These are phyloP conservation scores for Gallirallus australis DNA, from an alignment of 2,797 vertebrate species.

Conservation along the genomic window DNA sequence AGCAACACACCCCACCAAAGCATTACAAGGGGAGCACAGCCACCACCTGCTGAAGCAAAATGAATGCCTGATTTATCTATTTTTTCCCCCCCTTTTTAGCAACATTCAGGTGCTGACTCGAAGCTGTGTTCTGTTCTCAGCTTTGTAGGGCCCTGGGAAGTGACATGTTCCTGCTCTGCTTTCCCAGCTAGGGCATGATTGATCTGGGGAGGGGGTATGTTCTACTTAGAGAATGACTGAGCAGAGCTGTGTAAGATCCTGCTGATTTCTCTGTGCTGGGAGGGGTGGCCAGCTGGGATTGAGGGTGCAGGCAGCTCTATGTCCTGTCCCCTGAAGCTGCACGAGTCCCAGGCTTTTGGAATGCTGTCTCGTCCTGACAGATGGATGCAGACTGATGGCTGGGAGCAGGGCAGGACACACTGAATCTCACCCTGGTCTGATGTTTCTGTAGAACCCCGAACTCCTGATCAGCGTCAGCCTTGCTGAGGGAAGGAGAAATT, in stretches of 20 bases:
- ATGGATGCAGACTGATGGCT: background rate
- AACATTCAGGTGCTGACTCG: constrained; percentile 17
- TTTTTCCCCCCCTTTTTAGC: constrained; percentile 32
- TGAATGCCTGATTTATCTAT: constrained; percentile 59
- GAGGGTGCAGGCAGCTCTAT: background rate
- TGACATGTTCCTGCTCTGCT: background rate
- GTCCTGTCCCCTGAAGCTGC: background rate
- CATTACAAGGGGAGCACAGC: constrained; percentile 33
- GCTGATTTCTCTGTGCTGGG: background rate
- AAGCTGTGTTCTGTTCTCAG: constrained; percentile 25
- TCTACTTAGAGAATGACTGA: background rate
- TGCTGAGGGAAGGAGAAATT: background rate
- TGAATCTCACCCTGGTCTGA: background rate
- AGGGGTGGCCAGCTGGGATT: background rate
- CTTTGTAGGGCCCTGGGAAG: background rate
- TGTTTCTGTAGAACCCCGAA: background rate
- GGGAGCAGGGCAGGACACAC: background rate
- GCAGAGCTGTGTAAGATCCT: background rate
- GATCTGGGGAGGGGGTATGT: background rate
- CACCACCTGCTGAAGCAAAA: constrained; percentile 70
- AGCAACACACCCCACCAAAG: constrained; percentile 58
- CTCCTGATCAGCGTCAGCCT: background rate
- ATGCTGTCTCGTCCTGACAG: background rate
- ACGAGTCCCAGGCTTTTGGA: background rate
- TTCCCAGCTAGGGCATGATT: background rate